Base-by-base conservation (phyloP, 2,888 invertebrate genomes). In the Tenthredo amoena region DNA sequence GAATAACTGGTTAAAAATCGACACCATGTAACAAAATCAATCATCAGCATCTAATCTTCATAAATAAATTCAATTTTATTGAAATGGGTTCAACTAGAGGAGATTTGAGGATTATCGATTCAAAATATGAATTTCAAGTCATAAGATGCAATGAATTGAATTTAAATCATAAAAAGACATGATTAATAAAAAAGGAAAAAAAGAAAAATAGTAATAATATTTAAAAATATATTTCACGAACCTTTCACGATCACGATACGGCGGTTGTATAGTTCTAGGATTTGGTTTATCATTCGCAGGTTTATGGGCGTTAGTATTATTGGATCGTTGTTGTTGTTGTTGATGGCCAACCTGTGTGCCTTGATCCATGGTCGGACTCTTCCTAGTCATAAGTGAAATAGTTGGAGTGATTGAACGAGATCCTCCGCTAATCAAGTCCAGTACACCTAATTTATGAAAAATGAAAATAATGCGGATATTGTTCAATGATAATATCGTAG, bases 351-450 rank as follows among this genome's bases (percentile, higher is more conserved):
- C 97, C 94, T 98, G 98, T 74, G 97, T 96, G 87, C 97, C 96
- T 94, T 98, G 97, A 93, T 98, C 98, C 88, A 96, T 96, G 1
- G 98, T 97, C 83, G 98, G 97, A 89, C 98, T 98, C 94, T 97
- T 98, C 91, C 97, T 95, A 87, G 96, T 96, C 87, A 95, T 89
- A 58, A 95, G 94, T 58, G 96, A 94, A 87, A 97, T 96, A 7
- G 96, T 96, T 12, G 98, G 98, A 1, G 98, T 97, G 85, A 96
- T 96, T 84, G 97, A 97, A 85, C 98, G 95, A n/a, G 97, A 97
- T 86, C 95, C 96, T 86, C 96, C 96, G 87, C 96, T 96, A 90
- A 97, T 96, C 89, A 97, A 94, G 93, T 97, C 97, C 92, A 96
- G 93, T 94, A 97, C 96, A 88, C 93, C 93, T 93, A 21, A 37